Evolutionary conservation across 2,797 vertebrate species (phyloP), one percentile per base, ranked within the genome.

Genomic region (Emys orbicularis): DNA sequence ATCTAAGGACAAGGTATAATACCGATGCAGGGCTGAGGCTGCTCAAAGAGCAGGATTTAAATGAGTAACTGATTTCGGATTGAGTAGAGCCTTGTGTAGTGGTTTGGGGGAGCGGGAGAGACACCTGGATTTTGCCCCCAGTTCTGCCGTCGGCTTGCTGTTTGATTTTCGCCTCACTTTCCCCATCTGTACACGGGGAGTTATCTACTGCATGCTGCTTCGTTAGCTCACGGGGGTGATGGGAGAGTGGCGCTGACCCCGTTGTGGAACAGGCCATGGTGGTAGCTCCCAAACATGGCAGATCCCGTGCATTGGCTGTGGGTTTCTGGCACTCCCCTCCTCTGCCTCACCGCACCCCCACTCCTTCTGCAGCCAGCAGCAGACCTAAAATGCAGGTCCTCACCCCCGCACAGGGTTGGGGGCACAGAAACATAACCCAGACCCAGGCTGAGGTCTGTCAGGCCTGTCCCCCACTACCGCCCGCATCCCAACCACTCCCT

Each of bases 221-320:
- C 10, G 3, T 21, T 23, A 11, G 5, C 19, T 41, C 18, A 11
- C 5, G 6, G 65, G 9, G n/a, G 8, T 21, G 18, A 37, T 41
- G 65, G 65, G 34, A 72, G 65, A 6, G 3, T 54, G 79, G 79
- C 11, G 15, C 12, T 0, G 1, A 18, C 31, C 50, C 2, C 8
- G 0, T 0, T 19, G 25, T 3, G 6, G 49, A 87, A 5, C 19
- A 37, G 23, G 74, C 74, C 25, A 21, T 1, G 11, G 12, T 0
- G 59, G 15, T 27, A 7, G 53, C 7, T 81, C 61, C 23, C 27
- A 61, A 53, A 65, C 8, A 13, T 2, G 0, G 47, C n/a, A 8
- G 54, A 59, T 41, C 12, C 81, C 3, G 5, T 2, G 16, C 4
- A 2, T 6, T 11, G 13, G 31, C 65, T 81, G 89, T 86, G 57